A percentile compares a stretch with the other conserved stretches of the same genome.
phyloP scores from a whole-genome alignment of 2,113 vertebrate genomes.

The Rhabdornis inornatus region DNA sequence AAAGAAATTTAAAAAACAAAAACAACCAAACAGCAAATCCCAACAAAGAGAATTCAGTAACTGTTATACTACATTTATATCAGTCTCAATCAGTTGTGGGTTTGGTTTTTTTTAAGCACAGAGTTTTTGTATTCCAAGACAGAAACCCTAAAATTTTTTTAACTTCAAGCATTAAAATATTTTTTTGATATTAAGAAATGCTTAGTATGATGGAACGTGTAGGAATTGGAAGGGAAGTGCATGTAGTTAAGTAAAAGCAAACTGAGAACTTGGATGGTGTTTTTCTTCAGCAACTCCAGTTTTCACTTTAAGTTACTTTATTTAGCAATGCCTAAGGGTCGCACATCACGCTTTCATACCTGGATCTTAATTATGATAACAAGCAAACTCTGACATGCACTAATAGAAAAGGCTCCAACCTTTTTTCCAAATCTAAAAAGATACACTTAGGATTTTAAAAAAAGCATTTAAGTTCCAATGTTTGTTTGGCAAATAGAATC shows the following conservation, averaged over 20 bases:
- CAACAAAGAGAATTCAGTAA: not conserved
- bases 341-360: not conserved
- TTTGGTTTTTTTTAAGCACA: not conserved
- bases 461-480: not conserved
- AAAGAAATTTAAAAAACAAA: not conserved
- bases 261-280: not conserved
- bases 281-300: not conserved
- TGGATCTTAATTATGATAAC: conserved; percentile 1
- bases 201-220: not conserved
- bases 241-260: not conserved
- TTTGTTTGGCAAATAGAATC: conserved; percentile 15
- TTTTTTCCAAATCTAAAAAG: not conserved
- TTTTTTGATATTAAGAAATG: not conserved
- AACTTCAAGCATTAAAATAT: not conserved
- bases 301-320: conserved; percentile 3
- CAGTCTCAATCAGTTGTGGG: not conserved
- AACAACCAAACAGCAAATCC: not conserved
- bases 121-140: not conserved
- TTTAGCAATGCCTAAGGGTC: not conserved
- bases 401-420: not conserved
- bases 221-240: accelerated
- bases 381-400: not conserved
- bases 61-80: not conserved
- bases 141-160: not conserved
- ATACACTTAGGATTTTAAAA: not conserved